Evolutionary conservation across 1,140 invertebrate genomes (phyloP).

Genomic region (Gryllus bimaculatus): DNA sequence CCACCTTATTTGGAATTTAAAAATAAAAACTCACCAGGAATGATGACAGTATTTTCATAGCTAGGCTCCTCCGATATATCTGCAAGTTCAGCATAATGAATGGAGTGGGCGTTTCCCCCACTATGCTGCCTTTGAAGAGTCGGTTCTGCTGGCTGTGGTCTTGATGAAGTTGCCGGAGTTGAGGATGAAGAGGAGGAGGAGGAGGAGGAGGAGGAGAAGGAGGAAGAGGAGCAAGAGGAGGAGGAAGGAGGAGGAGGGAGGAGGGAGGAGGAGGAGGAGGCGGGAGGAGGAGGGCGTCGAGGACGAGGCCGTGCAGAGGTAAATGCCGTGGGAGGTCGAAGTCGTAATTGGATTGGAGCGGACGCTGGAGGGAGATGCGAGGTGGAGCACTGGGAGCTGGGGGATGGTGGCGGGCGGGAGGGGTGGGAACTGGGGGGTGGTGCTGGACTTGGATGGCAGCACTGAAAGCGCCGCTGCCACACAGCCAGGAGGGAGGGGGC

Average conservation of each 20-base stretch:
- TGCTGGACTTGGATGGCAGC: constrained; percentile 24
- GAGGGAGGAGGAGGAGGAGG: constrained; percentile 20
- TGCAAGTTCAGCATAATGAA: constrained; percentile 33
- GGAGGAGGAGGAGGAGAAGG: neutral
- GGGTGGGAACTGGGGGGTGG: constrained; percentile 27
- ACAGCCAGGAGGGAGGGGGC: constrained; percentile 23
- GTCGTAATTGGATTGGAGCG: constrained; percentile 25
- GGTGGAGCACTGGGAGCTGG: constrained; percentile 25
- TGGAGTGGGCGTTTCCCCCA: constrained; percentile 18
- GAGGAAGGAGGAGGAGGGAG: constrained; percentile 17
- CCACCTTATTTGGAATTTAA: no score
- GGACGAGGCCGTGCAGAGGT: constrained; percentile 25
- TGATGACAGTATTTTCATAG: constrained; percentile 48
- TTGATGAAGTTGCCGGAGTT: neutral
- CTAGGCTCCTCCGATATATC: constrained; percentile 42
- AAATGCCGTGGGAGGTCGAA: constrained; percentile 19
- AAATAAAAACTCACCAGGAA: constrained; percentile 36
- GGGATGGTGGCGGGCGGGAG: constrained; percentile 31
- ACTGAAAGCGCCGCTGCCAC: constrained; percentile 26
- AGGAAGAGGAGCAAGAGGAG: neutral
- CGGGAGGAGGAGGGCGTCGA: constrained; percentile 27
- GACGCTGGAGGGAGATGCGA: constrained; percentile 19
- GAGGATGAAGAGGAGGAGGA: neutral
- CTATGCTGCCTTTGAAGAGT: constrained; percentile 24
- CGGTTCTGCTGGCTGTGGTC: neutral